phyloP scores from a whole-genome alignment of 2,113 vertebrate species.

The Acrocephalus kingi region DNA sequence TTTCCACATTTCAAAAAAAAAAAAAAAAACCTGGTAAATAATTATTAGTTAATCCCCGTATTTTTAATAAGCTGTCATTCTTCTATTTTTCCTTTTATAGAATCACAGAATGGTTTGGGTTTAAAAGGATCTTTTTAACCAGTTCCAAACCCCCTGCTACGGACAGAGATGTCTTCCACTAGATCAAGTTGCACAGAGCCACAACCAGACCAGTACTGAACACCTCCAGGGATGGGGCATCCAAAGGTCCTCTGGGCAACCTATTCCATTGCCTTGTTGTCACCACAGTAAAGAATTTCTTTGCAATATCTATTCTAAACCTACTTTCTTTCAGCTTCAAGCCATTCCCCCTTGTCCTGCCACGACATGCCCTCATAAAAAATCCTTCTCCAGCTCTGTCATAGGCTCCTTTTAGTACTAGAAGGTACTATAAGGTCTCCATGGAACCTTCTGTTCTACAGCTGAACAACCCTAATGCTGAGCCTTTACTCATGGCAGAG shows the following conservation, averaged over 20 bases:
- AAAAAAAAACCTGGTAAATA: neutral
- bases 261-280: neutral
- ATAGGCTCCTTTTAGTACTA: neutral
- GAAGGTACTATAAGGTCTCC: neutral
- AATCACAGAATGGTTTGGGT: neutral
- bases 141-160: neutral
- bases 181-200: neutral
- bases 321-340: neutral
- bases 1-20: neutral
- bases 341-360: neutral
- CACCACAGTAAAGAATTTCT: neutral
- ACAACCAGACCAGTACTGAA: neutral
- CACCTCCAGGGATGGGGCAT: neutral
- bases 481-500: neutral
- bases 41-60: neutral
- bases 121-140: neutral
- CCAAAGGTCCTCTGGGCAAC: neutral
- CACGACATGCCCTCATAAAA: neutral
- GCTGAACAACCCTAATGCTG: neutral
- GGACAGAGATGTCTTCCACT: neutral
- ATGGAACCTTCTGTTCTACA: neutral
- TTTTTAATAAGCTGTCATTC: neutral
- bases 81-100: neutral
- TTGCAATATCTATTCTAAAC: neutral
- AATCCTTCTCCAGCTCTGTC: neutral